Percentiles rank a stretch among this genome's conserved stretches.
Conservation (phyloP, 2,888 invertebrate species). For the Entomobrya proxima region DNA sequence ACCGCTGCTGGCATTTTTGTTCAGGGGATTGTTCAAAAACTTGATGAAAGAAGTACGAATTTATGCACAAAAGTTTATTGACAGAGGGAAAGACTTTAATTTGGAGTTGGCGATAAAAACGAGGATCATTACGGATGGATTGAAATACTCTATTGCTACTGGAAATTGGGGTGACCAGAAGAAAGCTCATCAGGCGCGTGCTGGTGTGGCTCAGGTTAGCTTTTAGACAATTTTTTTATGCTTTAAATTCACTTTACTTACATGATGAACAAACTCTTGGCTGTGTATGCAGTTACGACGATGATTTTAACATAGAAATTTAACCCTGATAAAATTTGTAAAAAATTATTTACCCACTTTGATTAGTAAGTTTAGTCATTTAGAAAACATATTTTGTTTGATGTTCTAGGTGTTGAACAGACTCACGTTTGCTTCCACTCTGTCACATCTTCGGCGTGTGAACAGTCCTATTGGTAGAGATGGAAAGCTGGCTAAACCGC, state of each 20-base stretch:
- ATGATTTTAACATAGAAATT: conserved; percentile 46
- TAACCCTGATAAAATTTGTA: neutral
- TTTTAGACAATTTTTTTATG: neutral
- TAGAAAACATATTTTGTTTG: conserved; percentile 33
- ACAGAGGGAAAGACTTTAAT: conserved; percentile 98
- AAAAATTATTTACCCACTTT: neutral
- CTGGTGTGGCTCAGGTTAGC: conserved; percentile 94
- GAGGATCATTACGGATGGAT: conserved; percentile 97
- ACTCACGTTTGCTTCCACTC: conserved; percentile 97
- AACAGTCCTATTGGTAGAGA: conserved; percentile 99
- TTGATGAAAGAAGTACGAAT: conserved; percentile 97
- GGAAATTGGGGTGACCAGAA: conserved; percentile 99
- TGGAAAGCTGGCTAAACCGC: conserved; percentile 98
- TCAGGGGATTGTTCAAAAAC: conserved; percentile 94
- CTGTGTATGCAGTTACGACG: conserved; percentile 65
- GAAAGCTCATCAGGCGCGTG: conserved; percentile 98
- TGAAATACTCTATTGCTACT: conserved; percentile 98
- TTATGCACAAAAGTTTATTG: conserved; percentile 99
- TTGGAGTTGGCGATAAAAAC: conserved; percentile 97
- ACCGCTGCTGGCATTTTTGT: conserved; percentile 96
- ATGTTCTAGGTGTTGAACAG: conserved; percentile 90
- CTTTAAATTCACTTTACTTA: neutral
- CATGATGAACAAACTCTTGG: conserved; percentile 55
- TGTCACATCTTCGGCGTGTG: conserved; percentile 97
- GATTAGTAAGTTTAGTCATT: neutral